phyloP scores from a whole-genome alignment of 2,888 invertebrate genomes.

The Nemotelus pantherinus region DNA sequence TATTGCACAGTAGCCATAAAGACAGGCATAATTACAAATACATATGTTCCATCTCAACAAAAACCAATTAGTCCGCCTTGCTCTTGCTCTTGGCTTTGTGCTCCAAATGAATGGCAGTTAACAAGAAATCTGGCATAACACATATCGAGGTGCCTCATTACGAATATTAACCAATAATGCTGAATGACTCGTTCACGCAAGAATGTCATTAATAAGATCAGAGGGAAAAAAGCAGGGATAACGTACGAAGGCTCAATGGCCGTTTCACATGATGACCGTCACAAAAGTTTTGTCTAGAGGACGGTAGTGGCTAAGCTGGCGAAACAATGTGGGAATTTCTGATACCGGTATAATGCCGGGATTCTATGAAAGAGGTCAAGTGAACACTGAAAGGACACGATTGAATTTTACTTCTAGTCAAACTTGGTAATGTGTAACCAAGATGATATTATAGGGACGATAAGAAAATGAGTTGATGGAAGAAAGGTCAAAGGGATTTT shows the following conservation, averaged over 20 bases:
- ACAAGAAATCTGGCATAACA: constrained; percentile 39
- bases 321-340: no score
- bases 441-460: no score
- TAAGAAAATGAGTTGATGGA: no score
- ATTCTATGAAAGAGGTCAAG: no score
- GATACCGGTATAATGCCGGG: no score
- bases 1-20: neutral
- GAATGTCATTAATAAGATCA: constrained; percentile 17
- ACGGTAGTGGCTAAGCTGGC: no score
- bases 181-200: constrained; percentile 40
- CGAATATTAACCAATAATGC: constrained; percentile 43
- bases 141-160: constrained; percentile 29
- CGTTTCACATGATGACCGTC: no score
- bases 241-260: neutral
- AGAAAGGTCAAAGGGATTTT: no score
- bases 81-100: neutral
- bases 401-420: no score
- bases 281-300: no score
- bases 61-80: constrained; percentile 34
- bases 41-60: constrained; percentile 7
- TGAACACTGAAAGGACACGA: no score
- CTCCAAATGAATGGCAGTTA: constrained; percentile 28
- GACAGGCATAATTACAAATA: neutral
- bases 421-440: no score
- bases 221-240: neutral